Evolutionary conservation across 2,797 vertebrate species (phyloP).

Genomic region (Parotocinclus haroldoi): DNA sequence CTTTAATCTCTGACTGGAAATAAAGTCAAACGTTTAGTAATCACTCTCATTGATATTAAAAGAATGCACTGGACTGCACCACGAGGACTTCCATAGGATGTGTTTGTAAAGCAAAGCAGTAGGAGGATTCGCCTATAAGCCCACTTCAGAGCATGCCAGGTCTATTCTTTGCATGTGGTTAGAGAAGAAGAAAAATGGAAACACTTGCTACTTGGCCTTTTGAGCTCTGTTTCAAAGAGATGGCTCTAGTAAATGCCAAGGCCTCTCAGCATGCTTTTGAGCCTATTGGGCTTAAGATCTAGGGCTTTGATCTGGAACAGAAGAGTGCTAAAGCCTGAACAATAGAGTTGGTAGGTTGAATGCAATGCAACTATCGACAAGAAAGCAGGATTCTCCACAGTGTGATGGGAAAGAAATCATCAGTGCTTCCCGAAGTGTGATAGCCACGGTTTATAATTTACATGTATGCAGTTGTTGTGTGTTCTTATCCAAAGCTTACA

Average conservation of each 20-base stretch:
- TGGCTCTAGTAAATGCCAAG: conserved; percentile 56
- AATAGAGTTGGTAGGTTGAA: conserved; percentile 46
- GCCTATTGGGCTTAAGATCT: conserved; percentile 50
- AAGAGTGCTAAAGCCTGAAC: conserved; percentile 52
- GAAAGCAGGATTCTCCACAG: conserved; percentile 16
- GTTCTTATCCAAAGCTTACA: too few species aligned
- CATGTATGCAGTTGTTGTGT: too few species aligned
- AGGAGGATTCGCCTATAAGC: conserved; percentile 16
- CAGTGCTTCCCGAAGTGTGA: conserved; percentile 20
- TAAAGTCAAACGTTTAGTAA: conserved; percentile 32
- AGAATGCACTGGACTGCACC: conserved; percentile 21
- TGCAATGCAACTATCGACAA: conserved; percentile 48
- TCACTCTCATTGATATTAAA: conserved; percentile 15
- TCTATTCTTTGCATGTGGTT: conserved; percentile 33
- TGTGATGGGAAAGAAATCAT: conserved; percentile 51
- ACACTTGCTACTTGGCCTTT: conserved; percentile 48
- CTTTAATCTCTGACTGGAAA: background rate
- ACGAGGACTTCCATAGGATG: conserved; percentile 30
- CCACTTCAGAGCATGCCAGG: conserved; percentile 31
- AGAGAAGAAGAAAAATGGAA: conserved; percentile 29
- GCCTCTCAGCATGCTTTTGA: conserved; percentile 44
- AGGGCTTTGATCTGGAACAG: conserved; percentile 60
- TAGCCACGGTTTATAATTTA: too few species aligned
- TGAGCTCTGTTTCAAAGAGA: conserved; percentile 62
- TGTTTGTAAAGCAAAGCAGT: conserved; percentile 21